Base-by-base conservation (phyloP, 2,888 invertebrate genomes). In the Tolmerus cingulatus region DNA sequence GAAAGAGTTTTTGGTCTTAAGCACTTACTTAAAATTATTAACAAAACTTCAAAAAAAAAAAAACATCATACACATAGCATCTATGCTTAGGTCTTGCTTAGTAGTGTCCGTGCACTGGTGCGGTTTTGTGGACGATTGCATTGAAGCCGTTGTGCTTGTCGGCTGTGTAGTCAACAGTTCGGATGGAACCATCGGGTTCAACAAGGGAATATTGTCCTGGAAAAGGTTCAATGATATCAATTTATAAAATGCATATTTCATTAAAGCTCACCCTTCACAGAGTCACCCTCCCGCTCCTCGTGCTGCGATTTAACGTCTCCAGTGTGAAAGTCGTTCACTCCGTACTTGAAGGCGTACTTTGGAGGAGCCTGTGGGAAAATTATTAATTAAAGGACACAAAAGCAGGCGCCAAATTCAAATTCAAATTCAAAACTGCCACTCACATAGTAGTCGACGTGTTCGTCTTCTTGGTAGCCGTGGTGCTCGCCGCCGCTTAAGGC, bases 121-220 rank as follows among this genome's bases (percentile, higher is more conserved):
- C 92, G 30, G 93, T 93, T 90, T 92, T 92, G 89, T 93, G 93
- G 30, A 93, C 93, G 46, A 93, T 92, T 55, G 93, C 93, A 89
- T 93, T 93, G 90, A 93, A 93, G 78, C 92, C 92, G 87, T 92
- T 93, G 89, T 93, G 92, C 89, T 93, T 93, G 88, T 93, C 93
- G 87, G 93, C 93, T 46, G 93, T 92, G 88, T 93, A 93, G 89
- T 93, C 93, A 74, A 93, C 93, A 55, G 96, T 96, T 89, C 96
- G 94, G 88, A 96, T 95, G 86, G 95, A 95, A 89, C 96, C 96
- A 92, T 96, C 96, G 85, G 96, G 95, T 92, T 96, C 96, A 89
- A 95, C 95, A 90, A 95, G 93, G 14, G 95, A 95, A 91, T 95
- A 95, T 91, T 95, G 95, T 40, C 93, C 91, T 91, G 87, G 14